Percentiles rank a stretch among this genome's conserved stretches.
Conservation (phyloP, 2,113 vertebrate species). For the Mirza zaza region DNA sequence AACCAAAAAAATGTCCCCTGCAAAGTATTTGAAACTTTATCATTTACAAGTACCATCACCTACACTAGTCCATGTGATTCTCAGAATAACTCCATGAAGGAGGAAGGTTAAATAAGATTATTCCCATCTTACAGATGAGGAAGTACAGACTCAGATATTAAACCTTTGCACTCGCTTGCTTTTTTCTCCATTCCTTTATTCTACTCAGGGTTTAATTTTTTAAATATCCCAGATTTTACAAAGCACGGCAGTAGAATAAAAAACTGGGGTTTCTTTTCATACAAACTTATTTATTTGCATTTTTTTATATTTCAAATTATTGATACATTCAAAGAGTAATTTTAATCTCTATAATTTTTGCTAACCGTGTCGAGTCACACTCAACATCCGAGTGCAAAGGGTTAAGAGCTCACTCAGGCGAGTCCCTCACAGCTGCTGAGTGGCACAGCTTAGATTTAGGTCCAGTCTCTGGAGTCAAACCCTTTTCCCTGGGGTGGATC, state of each 20-base stretch:
- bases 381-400: too few relatives aligned
- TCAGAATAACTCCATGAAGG: not conserved
- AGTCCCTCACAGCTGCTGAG: not conserved
- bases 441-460: not conserved
- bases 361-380: too few relatives aligned
- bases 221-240: too few relatives aligned
- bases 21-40: not conserved
- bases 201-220: too few relatives aligned
- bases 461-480: not conserved
- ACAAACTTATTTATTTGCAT: too few relatives aligned
- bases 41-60: not conserved
- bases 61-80: not conserved
- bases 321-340: too few relatives aligned
- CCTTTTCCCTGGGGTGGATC: not conserved
- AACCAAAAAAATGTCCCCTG: not conserved
- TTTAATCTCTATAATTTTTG: too few relatives aligned
- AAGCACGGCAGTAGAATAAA: too few relatives aligned
- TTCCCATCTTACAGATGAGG: not conserved
- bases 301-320: too few relatives aligned
- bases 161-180: too few relatives aligned
- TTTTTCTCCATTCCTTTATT: too few relatives aligned
- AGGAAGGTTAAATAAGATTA: not conserved
- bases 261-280: too few relatives aligned
- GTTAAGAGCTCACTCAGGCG: not conserved
- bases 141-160: not conserved